Evolutionary conservation across 2,888 invertebrate species (phyloP), one percentile per base, ranked within the genome.

Genomic region (Pyrrhia umbra): DNA sequence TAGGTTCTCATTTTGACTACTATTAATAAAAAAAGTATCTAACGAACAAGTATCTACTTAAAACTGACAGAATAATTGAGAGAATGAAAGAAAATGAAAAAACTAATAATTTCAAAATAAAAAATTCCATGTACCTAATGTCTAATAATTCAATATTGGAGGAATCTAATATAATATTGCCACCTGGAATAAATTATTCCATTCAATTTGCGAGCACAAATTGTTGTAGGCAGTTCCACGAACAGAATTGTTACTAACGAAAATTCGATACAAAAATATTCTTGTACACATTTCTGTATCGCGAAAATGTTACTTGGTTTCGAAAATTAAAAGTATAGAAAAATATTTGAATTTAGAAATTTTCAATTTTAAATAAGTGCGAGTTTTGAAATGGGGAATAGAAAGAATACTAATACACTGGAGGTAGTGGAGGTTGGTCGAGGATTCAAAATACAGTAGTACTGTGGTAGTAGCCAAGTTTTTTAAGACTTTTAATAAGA

Each of bases 191-290:
- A 55, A 68, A 58, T 68, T 50, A 47, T 43, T 23, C 20, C 23
- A 57, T 61, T 60, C 43, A 16, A 62, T 68, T 67, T 67, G 37
- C 16, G 47, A 18, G 46, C 30, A 45, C n/a, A 56, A 68, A 68
- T 68, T 75, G 56, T 54, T 6, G 27, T 40, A 45, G 47, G 27
- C 21, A 25, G 13, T 51, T 43, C 37, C 45, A 30, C 27, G 8
- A 20, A 20, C 25, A 20, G 25, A 45, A n/a, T 56, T 45, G 56
- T 23, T 34, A 20, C 8, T 10, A 25, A 6, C 39, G 45, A 63
- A 68, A 54, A 62, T 51, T 54, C 15, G 16, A 20, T 54, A 54
- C 27, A 46, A 20, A 42, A 61, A 57, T 4, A 46, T 37, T 49
- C 61, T 52, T 51, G 23, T 51, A 30, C 5, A 37, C 15, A 51